phyloP scores from a whole-genome alignment of 2,797 vertebrate genomes.

The Leptodactylus fallax region DNA sequence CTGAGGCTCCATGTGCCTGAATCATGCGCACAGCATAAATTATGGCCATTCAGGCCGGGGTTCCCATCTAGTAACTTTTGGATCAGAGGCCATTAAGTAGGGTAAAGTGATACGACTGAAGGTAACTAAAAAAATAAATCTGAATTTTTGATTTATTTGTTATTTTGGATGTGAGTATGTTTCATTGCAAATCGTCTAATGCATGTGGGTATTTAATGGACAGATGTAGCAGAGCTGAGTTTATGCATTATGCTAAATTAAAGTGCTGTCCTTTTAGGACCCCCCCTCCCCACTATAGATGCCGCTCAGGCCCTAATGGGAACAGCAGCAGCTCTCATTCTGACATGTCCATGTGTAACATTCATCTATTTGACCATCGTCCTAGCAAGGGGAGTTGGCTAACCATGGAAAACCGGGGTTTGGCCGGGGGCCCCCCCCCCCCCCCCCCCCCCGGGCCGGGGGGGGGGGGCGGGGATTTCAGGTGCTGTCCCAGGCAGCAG shows the following conservation, averaged over 20 bases:
- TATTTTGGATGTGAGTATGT: too few species aligned
- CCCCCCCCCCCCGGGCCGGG: too few species aligned
- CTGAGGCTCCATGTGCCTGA: slow-evolving; percentile 54
- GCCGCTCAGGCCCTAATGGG: too few species aligned
- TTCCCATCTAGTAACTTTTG: neutral
- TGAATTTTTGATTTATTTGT: neutral
- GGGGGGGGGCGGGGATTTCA: too few species aligned
- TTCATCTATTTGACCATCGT: too few species aligned
- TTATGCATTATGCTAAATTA: neutral
- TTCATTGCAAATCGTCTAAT: neutral
- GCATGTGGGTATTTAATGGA: neutral
- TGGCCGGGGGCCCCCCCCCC: too few species aligned
- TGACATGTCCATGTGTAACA: too few species aligned
- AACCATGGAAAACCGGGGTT: too few species aligned
- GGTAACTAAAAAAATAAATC: neutral
- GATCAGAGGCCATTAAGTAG: neutral
- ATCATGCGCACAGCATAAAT: slow-evolving; percentile 59
- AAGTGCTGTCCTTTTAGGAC: too few species aligned
- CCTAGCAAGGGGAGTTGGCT: too few species aligned
- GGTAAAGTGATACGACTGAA: neutral
- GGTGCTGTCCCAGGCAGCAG: too few species aligned
- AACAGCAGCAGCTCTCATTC: too few species aligned
- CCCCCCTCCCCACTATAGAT: neutral
- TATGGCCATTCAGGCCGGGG: neutral
- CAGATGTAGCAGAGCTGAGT: neutral